phyloP scores from a whole-genome alignment of 2,797 vertebrate species.

The Holocentrus rufus region DNA sequence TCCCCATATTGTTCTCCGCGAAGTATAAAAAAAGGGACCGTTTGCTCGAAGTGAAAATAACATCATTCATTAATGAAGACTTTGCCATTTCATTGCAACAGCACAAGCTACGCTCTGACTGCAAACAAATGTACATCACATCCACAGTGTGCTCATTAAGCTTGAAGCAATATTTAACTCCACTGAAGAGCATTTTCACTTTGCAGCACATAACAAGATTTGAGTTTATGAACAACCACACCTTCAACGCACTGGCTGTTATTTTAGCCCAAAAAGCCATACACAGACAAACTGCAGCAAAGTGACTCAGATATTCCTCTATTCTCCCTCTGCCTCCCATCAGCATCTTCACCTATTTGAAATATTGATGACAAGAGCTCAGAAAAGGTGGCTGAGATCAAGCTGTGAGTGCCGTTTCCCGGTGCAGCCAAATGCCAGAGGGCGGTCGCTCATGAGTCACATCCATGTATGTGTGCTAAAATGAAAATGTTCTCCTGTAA shows the following conservation, averaged over 20 bases:
- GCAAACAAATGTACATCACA: conserved; percentile 71
- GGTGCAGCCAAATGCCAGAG: not conserved
- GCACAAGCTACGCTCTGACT: conserved; percentile 33
- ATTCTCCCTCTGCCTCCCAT: not conserved
- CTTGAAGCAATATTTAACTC: conserved; percentile 68
- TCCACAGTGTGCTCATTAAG: conserved; percentile 85
- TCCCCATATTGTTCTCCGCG: conserved; percentile 48
- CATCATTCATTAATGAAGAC: conserved; percentile 24
- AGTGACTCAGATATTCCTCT: conserved; percentile 4
- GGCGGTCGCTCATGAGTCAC: not conserved
- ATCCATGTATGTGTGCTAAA: conserved; percentile 44
- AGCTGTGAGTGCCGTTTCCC: conserved; percentile 33
- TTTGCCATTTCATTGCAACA: conserved; percentile 27
- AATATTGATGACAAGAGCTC: conserved; percentile 5
- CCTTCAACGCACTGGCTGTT: not conserved
- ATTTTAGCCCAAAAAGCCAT: conserved; percentile 31
- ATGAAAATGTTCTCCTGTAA: conserved; percentile 55
- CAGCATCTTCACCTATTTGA: not conserved
- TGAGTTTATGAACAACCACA: conserved; percentile 19
- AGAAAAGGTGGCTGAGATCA: conserved; percentile 9
- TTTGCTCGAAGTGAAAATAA: conserved; percentile 5
- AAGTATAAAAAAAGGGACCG: conserved; percentile 73
- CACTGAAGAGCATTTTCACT: not conserved
- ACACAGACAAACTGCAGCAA: conserved; percentile 9
- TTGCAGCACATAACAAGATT: conserved; percentile 12